Evolutionary conservation across 30 jellyfish, hydroid and myxozoan genomes (phyloP).

Genomic region (Aurelia coerulea): DNA sequence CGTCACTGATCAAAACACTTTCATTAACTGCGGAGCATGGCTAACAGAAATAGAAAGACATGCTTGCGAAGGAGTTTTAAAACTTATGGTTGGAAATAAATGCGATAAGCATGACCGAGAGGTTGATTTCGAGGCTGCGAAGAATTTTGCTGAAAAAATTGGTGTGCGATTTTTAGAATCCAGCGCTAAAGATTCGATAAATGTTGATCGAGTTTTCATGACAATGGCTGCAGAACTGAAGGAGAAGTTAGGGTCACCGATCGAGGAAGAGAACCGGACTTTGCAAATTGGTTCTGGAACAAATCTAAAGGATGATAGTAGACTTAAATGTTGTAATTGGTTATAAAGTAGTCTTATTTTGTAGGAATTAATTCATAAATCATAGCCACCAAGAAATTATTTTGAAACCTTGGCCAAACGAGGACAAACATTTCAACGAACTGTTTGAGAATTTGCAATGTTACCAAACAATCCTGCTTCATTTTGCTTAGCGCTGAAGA

Average conservation of each 20-base stretch:
- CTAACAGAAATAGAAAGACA: constrained; percentile 77
- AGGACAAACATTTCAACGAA: too few relatives aligned
- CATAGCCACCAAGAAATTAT: not conserved
- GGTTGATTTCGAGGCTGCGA: constrained; percentile 79
- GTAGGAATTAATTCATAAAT: not conserved
- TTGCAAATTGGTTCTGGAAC: constrained; percentile 45
- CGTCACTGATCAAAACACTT: constrained; percentile 75
- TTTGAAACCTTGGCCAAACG: not conserved
- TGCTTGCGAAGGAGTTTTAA: constrained; percentile 84
- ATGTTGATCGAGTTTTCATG: constrained; percentile 75
- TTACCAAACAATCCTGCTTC: too few relatives aligned
- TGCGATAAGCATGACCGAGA: constrained; percentile 74
- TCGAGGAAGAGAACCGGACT: constrained; percentile 40
- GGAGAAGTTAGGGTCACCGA: constrained; percentile 73
- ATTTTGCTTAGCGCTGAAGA: too few relatives aligned
- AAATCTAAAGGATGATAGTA: constrained; percentile 12
- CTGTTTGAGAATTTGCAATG: too few relatives aligned
- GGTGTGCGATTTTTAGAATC: constrained; percentile 69
- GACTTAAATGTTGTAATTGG: constrained; percentile 54
- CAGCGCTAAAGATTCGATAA: constrained; percentile 75
- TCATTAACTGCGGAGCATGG: constrained; percentile 83
- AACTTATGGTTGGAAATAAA: constrained; percentile 78
- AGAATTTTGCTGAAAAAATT: constrained; percentile 69
- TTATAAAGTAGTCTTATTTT: not conserved
- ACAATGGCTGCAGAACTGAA: constrained; percentile 80